These are phyloP conservation scores for Rhinichthys klamathensis DNA, from an alignment of 2,113 vertebrate species.

Conservation along the genomic window DNA sequence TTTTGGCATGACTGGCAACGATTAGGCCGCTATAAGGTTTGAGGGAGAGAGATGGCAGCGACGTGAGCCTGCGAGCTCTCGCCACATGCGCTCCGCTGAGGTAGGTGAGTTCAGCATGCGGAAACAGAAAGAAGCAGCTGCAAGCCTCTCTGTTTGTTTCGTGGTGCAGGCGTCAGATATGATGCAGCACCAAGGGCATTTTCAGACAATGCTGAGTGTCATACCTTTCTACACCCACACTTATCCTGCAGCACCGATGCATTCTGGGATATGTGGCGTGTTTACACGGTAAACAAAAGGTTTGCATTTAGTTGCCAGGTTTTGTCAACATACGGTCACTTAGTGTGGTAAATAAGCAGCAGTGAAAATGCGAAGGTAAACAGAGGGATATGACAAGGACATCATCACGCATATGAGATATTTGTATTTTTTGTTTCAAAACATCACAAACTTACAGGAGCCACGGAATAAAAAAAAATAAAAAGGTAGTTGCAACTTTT, in stretches of 20 bases:
- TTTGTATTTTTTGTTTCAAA: constrained; percentile 14
- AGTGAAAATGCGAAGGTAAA: constrained; percentile 13
- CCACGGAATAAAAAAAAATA: not conserved
- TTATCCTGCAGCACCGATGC: not conserved
- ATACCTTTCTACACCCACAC: constrained; percentile 31
- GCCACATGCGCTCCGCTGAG: not conserved
- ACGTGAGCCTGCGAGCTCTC: not conserved
- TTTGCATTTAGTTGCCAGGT: constrained; percentile 27
- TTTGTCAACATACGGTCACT: constrained; percentile 5
- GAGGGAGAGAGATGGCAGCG: not conserved
- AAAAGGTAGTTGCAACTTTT: not conserved
- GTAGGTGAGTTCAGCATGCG: constrained; percentile 38
- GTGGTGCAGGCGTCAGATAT: constrained; percentile 29
- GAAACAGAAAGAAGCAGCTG: constrained; percentile 42
- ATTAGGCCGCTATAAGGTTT: constrained; percentile 12
- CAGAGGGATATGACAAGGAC: constrained; percentile 15
- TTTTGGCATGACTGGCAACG: not conserved
- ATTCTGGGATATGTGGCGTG: constrained; percentile 16
- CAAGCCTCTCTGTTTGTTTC: constrained; percentile 41
- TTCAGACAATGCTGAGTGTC: constrained; percentile 42
- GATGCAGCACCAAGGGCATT: constrained; percentile 47
- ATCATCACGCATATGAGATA: constrained; percentile 29
- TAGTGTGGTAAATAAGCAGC: constrained; percentile 22
- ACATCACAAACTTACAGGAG: constrained; percentile 15
- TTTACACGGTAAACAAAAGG: constrained; percentile 34